Conservation (phyloP, 2,113 vertebrate species). For the Reinhardtius hippoglossoides region DNA sequence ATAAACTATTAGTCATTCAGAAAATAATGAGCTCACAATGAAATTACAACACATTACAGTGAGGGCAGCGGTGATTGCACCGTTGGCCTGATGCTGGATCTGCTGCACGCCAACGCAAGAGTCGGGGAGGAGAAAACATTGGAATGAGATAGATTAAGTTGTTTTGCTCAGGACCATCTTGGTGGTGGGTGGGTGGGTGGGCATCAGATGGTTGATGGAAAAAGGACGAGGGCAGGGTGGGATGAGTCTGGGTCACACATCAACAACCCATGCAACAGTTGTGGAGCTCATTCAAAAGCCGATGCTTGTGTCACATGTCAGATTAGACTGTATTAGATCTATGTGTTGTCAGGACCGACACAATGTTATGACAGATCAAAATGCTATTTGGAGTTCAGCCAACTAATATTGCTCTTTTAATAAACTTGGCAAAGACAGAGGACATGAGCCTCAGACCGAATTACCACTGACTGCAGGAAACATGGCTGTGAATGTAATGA, state of each 20-base stretch:
- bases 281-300: neutral
- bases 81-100: neutral
- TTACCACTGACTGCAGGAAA: neutral
- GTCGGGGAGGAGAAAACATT: neutral
- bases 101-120: neutral
- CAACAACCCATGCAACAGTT: neutral
- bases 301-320: neutral
- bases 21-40: no score
- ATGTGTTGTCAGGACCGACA: neutral
- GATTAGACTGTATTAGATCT: neutral
- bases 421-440: conserved; percentile 61
- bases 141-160: no score
- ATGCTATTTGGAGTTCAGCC: conserved; percentile 40
- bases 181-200: no score
- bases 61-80: neutral
- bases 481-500: neutral
- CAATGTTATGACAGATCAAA: conserved; percentile 50
- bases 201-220: neutral
- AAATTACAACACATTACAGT: neutral
- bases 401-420: conserved; percentile 34
- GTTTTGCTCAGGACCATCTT: neutral
- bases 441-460: conserved; percentile 20
- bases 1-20: no score
- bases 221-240: neutral
- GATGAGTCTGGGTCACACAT: neutral